These are phyloP conservation scores for Carposina sasakii DNA, from an alignment of 1,140 invertebrate species.

Conservation along the genomic window DNA sequence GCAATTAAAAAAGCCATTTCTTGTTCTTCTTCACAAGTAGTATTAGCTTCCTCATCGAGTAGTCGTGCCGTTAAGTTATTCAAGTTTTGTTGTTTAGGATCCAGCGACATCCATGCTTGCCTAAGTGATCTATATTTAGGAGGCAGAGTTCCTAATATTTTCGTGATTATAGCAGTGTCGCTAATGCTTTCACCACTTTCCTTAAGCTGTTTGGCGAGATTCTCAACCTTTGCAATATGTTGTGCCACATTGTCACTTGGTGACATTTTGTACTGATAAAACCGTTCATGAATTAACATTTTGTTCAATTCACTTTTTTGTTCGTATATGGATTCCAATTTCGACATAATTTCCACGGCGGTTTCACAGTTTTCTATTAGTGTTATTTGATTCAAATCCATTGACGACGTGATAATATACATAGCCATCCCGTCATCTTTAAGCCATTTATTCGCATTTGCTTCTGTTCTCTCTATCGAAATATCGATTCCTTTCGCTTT, in stretches of 20 bases:
- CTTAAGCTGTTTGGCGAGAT: conserved; percentile 27
- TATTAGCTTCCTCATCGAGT: conserved; percentile 32
- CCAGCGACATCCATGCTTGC: conserved; percentile 37
- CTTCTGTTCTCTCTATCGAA: no score
- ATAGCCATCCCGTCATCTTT: conserved; percentile 10
- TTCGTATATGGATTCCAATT: conserved; percentile 32
- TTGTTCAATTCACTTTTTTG: conserved; percentile 31
- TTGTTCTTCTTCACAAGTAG: conserved; percentile 18
- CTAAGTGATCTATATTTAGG: conserved; percentile 31
- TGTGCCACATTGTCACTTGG: conserved; percentile 23
- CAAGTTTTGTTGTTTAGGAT: conserved; percentile 35
- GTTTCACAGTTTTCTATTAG: conserved; percentile 10
- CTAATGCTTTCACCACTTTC: conserved; percentile 31
- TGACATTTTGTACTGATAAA: conserved; percentile 32
- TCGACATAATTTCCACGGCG: conserved; percentile 20
- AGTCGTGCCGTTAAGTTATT: conserved; percentile 31
- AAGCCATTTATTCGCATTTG: neutral
- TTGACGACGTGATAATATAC: conserved; percentile 6
- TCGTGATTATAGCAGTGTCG: conserved; percentile 32
- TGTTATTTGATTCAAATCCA: conserved; percentile 7
- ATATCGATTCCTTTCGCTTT: conserved; percentile 28
- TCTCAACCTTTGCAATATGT: conserved; percentile 37
- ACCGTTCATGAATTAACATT: conserved; percentile 33
- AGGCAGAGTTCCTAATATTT: conserved; percentile 14
- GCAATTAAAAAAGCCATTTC: conserved; percentile 21